Evolutionary conservation across 2,888 invertebrate genomes (phyloP).

Genomic region (Timema podura): DNA sequence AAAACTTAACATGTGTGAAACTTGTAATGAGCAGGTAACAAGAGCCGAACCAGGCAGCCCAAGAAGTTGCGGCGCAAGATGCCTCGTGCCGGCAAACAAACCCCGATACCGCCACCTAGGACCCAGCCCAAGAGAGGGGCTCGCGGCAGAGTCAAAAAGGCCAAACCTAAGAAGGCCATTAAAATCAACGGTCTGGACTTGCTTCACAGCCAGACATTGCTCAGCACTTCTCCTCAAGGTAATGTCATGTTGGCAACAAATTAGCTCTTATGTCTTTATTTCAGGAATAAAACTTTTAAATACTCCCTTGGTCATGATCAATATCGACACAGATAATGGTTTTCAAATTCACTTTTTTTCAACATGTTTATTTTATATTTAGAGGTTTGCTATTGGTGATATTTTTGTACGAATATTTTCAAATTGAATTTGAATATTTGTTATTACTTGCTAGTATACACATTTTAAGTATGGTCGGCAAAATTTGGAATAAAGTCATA

Average conservation of each 20-base stretch:
- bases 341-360: too few species aligned
- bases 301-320: too few species aligned
- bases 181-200: constrained; percentile 85
- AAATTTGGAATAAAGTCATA: too few species aligned
- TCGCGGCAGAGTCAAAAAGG: constrained; percentile 58
- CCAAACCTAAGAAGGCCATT: constrained; percentile 59
- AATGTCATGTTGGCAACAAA: too few species aligned
- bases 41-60: constrained; percentile 25
- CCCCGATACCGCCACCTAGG: constrained; percentile 33
- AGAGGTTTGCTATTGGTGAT: too few species aligned
- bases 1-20: too few species aligned
- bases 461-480: too few species aligned
- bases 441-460: too few species aligned
- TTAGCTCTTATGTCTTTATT: neutral
- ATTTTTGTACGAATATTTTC: too few species aligned
- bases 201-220: constrained; percentile 81
- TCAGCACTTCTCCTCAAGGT: constrained; percentile 78
- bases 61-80: constrained; percentile 31
- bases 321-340: too few species aligned
- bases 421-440: too few species aligned
- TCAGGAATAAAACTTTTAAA: neutral
- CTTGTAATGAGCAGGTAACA: constrained; percentile 20
- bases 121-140: constrained; percentile 42
- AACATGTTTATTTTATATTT: too few species aligned
- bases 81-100: constrained; percentile 20